Evolutionary conservation across 2,113 vertebrate genomes (phyloP), one percentile per base, ranked within the genome.

Genomic region (Pollimyrus isidori): DNA sequence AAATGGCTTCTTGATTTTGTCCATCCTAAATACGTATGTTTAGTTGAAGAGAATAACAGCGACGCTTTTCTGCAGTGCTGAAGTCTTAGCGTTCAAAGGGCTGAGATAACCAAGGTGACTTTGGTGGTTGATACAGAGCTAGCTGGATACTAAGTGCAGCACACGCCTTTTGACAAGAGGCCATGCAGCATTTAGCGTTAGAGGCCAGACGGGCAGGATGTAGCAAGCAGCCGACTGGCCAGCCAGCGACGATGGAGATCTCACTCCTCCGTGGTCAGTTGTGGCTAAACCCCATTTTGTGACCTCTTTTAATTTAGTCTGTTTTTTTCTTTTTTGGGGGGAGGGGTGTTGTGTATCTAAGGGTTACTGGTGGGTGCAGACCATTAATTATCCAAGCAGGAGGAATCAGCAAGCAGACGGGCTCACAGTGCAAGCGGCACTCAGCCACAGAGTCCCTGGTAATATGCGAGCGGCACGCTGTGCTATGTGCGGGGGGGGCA

Each of bases 361-460:
- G 45, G 42, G 62, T 48, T 73, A 48, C 87, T 73, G 52, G 56
- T 73, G 62, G 58, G 39, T 48, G 45, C 26, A 88, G 48, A 26
- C n/a, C n/a, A 73, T 88, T 73, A 88, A 73, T 69, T 69, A 73
- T 88, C 62, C 45, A 3, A 42, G 39, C 62, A 88, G 42, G 46
- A 35, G 23, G 62, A 42, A 30, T 46, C 45, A 4, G 50, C 30
- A 42, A 84, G 42, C 88, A 85, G 80, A 46, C 50, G 42, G 35
- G 30, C 30, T 62, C 35, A 39, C 50, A 85, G 88, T 15, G 6
- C 90, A 84, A 82, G 56, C 88, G 82, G 89, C 69, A 62, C 4
- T 23, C 76, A n/a, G 39, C 89, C 53, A 65, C 42, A 3, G 82
- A 49, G 82, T 82, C 48, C 46, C 48, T 82, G 23, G 21, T 86